Evolutionary conservation across 2,797 vertebrate species (phyloP).

Genomic region (Salarias fasciatus): DNA sequence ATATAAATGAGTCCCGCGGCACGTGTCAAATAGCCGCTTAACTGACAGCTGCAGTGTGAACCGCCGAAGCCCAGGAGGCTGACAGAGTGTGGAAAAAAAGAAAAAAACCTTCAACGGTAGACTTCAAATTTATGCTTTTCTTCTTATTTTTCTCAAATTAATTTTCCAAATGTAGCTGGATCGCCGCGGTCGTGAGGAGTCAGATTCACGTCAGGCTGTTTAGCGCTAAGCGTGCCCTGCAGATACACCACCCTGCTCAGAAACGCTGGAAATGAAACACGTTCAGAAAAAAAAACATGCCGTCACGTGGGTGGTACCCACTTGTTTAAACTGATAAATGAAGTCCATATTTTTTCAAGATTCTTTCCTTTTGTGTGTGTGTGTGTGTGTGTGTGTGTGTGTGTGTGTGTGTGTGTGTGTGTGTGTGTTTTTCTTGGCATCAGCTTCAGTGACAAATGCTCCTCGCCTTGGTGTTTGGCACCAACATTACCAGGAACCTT

Average conservation of each 20-base stretch:
- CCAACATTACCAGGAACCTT: slow-evolving; percentile 48
- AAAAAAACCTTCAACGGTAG: background rate
- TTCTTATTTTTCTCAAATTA: background rate
- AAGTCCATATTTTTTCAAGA: slow-evolving; percentile 59
- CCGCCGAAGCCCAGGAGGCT: slow-evolving; percentile 8
- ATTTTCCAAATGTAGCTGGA: slow-evolving; percentile 9
- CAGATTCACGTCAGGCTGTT: slow-evolving; percentile 14
- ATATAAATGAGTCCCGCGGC: slow-evolving; percentile 32
- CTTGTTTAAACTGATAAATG: slow-evolving; percentile 60
- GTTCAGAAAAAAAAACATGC: slow-evolving; percentile 42
- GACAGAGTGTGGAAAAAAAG: background rate
- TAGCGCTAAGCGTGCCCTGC: slow-evolving; percentile 23
- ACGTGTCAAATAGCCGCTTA: slow-evolving; percentile 22
- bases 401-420: slow-evolving; percentile 56
- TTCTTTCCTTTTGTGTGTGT: slow-evolving; percentile 60
- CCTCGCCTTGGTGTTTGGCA: slow-evolving; percentile 54
- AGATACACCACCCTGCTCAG: slow-evolving; percentile 13
- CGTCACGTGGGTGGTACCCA: slow-evolving; percentile 58
- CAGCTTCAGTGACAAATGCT: slow-evolving; percentile 48
- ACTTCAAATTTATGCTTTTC: background rate
- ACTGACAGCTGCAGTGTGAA: slow-evolving; percentile 28
- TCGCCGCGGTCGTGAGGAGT: slow-evolving; percentile 14
- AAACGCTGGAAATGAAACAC: slow-evolving; percentile 9
- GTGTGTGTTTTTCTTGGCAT: slow-evolving; percentile 56
- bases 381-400: slow-evolving; percentile 50